phyloP scores from a whole-genome alignment of 2,888 invertebrate species.

The Hyposoter didymator region DNA sequence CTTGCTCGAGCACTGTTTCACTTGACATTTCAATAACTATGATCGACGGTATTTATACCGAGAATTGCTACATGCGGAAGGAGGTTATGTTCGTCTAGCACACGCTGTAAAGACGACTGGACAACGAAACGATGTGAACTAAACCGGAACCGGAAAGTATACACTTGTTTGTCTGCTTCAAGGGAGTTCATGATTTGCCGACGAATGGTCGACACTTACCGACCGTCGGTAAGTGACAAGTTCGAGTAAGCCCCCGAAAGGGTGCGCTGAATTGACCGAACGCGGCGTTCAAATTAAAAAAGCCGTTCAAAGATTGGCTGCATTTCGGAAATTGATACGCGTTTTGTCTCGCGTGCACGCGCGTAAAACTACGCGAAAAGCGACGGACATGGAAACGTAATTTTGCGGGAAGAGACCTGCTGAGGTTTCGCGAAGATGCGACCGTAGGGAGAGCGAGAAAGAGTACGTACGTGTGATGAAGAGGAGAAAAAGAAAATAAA shows the following conservation, averaged over 20 bases:
- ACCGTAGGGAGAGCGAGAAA: background rate
- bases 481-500: slow-evolving; percentile 1
- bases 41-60: slow-evolving; percentile 38
- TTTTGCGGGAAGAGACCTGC: background rate
- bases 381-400: background rate
- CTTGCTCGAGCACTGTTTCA: slow-evolving; percentile 68
- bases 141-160: background rate
- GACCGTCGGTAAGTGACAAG: background rate
- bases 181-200: too few species aligned
- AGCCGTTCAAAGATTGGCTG: slow-evolving; percentile 1
- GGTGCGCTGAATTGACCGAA: background rate
- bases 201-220: background rate
- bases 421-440: background rate
- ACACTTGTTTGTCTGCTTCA: too few species aligned
- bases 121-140: background rate
- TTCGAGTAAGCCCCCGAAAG: background rate
- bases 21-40: slow-evolving; percentile 70
- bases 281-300: slow-evolving; percentile 3
- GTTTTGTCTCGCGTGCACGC: background rate
- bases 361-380: background rate
- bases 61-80: slow-evolving; percentile 9
- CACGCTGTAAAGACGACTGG: background rate
- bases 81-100: slow-evolving; percentile 41
- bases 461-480: background rate
- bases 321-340: background rate